Evolutionary conservation across 53 echinoderm and acorn worm genomes (phyloP).

Genomic region (Pentamera pediparva): DNA sequence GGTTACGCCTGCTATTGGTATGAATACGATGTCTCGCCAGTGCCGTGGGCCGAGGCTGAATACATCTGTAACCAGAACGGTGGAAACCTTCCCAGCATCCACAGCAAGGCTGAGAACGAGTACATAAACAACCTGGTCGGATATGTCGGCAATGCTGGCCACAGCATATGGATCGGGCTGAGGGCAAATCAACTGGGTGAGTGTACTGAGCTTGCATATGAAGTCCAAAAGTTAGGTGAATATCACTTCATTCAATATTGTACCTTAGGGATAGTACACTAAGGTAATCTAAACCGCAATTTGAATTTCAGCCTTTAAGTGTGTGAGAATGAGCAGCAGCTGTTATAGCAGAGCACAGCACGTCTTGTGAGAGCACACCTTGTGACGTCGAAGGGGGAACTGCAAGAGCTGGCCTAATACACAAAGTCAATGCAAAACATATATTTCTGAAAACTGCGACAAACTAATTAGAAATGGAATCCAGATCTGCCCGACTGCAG

Average conservation of each 20-base stretch:
- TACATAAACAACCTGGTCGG: slow-evolving; percentile 53
- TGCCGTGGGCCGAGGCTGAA: slow-evolving; percentile 56
- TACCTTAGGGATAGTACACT: too few relatives aligned
- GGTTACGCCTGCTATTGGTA: slow-evolving; percentile 60
- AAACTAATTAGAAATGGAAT: too few relatives aligned
- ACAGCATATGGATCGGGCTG: slow-evolving; percentile 72
- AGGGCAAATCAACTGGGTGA: slow-evolving; percentile 55
- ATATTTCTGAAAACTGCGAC: too few relatives aligned
- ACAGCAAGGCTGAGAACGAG: slow-evolving; percentile 62
- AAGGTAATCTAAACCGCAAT: too few relatives aligned
- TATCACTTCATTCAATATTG: too few relatives aligned
- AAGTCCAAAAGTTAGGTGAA: neutral
- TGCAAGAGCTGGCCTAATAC: too few relatives aligned
- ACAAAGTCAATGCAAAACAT: too few relatives aligned
- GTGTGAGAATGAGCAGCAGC: too few relatives aligned
- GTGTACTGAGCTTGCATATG: neutral
- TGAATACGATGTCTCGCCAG: slow-evolving; percentile 8
- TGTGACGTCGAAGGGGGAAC: too few relatives aligned
- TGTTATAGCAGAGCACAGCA: neutral
- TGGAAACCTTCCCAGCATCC: slow-evolving; percentile 70
- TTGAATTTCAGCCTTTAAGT: too few relatives aligned
- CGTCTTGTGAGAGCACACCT: neutral
- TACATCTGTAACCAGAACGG: slow-evolving; percentile 55
- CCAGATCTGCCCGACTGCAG: too few relatives aligned
- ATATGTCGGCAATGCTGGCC: slow-evolving; percentile 5